Conservation (phyloP, 2,888 invertebrate genomes). For the Rambutsinella grinnellia region DNA sequence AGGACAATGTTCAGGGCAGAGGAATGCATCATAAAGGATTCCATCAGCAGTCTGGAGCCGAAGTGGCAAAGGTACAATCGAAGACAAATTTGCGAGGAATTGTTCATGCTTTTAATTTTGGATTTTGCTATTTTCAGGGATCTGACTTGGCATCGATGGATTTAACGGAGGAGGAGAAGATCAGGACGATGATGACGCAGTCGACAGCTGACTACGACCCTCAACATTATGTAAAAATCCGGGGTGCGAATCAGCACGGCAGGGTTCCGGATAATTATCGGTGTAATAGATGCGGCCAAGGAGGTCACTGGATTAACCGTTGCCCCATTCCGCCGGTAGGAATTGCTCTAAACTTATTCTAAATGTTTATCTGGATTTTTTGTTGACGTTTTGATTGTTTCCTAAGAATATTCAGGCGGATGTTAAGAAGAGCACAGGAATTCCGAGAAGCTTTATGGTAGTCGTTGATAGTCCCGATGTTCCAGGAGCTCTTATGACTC, state of each 20-base stretch:
- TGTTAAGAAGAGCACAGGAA: conserved; percentile 95
- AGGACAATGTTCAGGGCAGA: conserved; percentile 21
- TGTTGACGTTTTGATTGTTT: background rate
- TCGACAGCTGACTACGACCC: conserved; percentile 98
- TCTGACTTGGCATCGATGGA: conserved; percentile 90
- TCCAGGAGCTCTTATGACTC: conserved; percentile 92
- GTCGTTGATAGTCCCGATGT: conserved; percentile 90
- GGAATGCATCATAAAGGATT: conserved; percentile 35
- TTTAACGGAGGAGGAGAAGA: conserved; percentile 97
- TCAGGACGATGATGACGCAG: conserved; percentile 97
- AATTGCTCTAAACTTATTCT: conserved; percentile 24
- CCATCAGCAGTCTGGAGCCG: conserved; percentile 50
- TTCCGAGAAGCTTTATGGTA: conserved; percentile 96
- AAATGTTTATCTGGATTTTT: conserved; percentile 2
- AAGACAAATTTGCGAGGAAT: background rate
- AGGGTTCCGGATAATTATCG: conserved; percentile 92
- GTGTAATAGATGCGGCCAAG: conserved; percentile 94
- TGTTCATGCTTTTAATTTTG: conserved; percentile 2
- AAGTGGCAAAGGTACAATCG: conserved; percentile 57
- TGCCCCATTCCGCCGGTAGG: conserved; percentile 82
- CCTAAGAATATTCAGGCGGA: conserved; percentile 71
- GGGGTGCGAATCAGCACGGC: conserved; percentile 76
- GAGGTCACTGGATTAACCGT: conserved; percentile 98
- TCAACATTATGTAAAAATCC: conserved; percentile 82
- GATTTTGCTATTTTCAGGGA: conserved; percentile 69